Evolutionary conservation across 2,888 invertebrate genomes (phyloP).

Genomic region (Kryphioiulus occultus): DNA sequence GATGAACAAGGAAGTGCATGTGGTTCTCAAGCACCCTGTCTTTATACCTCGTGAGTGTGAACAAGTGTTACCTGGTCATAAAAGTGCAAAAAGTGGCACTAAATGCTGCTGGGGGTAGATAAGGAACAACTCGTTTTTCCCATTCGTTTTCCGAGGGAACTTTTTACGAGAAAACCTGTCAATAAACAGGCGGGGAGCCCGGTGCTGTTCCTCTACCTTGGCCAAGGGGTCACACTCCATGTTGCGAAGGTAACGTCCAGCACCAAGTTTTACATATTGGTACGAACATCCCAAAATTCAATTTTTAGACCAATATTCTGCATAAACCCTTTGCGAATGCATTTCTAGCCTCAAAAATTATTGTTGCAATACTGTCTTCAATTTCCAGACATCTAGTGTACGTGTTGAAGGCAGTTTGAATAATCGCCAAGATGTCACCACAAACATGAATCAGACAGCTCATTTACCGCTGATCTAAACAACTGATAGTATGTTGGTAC

Average conservation of each 20-base stretch:
- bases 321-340: no score
- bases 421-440: no score
- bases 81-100: constrained; percentile 16
- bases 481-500: no score
- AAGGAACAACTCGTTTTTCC: constrained; percentile 35
- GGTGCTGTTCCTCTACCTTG: not conserved
- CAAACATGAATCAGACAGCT: no score
- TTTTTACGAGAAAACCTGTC: constrained; percentile 4
- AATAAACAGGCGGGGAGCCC: not conserved
- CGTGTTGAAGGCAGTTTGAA: no score
- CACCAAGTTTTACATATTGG: not conserved
- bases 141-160: not conserved
- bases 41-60: constrained; percentile 7
- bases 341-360: no score
- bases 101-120: not conserved
- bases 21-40: not conserved
- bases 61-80: constrained; percentile 31
- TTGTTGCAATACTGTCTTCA: no score
- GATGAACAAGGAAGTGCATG: constrained; percentile 7
- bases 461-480: no score
- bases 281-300: no score
- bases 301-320: no score
- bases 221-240: not conserved
- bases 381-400: no score
- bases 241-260: not conserved